A percentile compares a stretch with the other conserved stretches of the same genome.
Evolutionary conservation across 2,888 invertebrate genomes (phyloP).

Genomic region (Drosophila stalkeri): DNA sequence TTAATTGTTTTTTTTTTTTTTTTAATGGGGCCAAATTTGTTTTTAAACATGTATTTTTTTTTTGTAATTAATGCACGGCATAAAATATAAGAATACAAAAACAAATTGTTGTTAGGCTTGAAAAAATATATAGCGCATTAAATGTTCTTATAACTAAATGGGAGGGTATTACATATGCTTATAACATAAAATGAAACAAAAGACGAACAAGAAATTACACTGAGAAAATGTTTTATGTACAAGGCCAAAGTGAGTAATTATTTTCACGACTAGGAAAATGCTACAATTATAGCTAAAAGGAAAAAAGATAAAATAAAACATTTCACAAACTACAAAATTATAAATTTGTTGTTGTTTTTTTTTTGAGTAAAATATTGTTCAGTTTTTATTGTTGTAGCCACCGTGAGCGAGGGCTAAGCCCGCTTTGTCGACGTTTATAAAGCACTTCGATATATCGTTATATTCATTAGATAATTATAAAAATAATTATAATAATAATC

Average conservation of each 20-base stretch:
- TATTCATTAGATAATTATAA: conserved; percentile 2
- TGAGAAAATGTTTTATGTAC: conserved; percentile 65
- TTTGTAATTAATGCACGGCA: conserved; percentile 33
- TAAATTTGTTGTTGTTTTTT: neutral
- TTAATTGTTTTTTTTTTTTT: conserved; percentile 19
- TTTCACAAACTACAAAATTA: conserved; percentile 32
- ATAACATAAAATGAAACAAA: conserved; percentile 1
- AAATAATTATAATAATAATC: conserved; percentile 31
- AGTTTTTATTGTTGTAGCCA: conserved; percentile 67
- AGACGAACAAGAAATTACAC: conserved; percentile 59
- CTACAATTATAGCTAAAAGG: conserved; percentile 10
- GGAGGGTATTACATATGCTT: conserved; percentile 3
- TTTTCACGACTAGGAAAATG: conserved; percentile 7
- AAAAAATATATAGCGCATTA: conserved; percentile 54
- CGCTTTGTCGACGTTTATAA: conserved; percentile 43
- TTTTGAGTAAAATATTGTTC: conserved; percentile 36
- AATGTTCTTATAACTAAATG: conserved; percentile 47
- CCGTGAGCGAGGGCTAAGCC: conserved; percentile 45
- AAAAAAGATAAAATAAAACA: neutral
- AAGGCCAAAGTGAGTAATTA: conserved; percentile 29
- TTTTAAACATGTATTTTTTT: neutral
- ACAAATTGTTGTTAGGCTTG: conserved; percentile 63
- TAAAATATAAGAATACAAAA: conserved; percentile 64
- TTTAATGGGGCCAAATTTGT: conserved; percentile 26
- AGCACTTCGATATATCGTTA: conserved; percentile 49